Evolutionary conservation across 2,888 invertebrate genomes (phyloP).

Genomic region (Trachelus stipa): DNA sequence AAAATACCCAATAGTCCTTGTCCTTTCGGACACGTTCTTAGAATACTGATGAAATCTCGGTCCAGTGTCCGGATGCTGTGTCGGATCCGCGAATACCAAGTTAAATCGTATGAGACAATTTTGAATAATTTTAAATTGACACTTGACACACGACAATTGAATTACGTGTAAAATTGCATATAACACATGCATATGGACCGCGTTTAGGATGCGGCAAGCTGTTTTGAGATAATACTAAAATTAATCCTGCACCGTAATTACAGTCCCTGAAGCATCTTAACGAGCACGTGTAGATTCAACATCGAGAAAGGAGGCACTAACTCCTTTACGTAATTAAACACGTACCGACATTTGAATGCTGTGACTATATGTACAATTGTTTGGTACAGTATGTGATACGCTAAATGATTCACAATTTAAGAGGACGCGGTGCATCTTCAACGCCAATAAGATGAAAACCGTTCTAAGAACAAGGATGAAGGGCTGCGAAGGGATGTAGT

Average conservation of each 20-base stretch:
- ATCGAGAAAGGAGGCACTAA: background rate
- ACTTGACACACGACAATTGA: no score
- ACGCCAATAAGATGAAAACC: background rate
- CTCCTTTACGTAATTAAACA: background rate
- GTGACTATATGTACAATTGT: background rate
- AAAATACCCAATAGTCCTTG: background rate
- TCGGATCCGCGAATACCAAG: background rate
- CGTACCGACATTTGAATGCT: background rate
- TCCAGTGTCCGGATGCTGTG: no score
- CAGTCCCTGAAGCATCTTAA: background rate
- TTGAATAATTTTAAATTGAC: no score
- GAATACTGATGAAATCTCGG: no score
- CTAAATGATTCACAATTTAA: background rate
- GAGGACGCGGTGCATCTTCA: background rate
- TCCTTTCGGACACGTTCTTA: no score
- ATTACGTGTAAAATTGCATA: background rate
- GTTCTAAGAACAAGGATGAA: background rate
- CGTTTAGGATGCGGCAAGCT: background rate
- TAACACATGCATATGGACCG: background rate
- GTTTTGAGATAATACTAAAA: background rate
- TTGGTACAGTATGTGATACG: background rate
- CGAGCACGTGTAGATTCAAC: background rate
- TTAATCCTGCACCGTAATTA: background rate
- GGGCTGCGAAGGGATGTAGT: background rate
- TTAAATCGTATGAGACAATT: background rate